Percentiles rank a stretch among this genome's conserved stretches.
Conservation (phyloP, 2,888 invertebrate species). For the Smittia aterrima region DNA sequence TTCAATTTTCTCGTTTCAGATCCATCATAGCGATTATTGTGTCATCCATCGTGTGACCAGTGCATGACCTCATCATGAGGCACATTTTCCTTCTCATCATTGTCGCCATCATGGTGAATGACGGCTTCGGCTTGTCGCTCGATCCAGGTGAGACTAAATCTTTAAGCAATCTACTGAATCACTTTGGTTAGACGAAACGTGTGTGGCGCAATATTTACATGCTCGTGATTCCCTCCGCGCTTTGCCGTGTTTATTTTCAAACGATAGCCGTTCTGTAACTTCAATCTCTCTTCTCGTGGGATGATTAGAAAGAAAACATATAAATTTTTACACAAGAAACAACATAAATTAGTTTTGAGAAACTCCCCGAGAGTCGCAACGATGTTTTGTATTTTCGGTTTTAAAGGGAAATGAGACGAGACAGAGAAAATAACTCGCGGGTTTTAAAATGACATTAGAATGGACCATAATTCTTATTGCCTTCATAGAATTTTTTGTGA, state of each 20-base stretch:
- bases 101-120: constrained; percentile 17
- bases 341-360: constrained; percentile 33
- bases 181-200: not conserved
- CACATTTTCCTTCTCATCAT: constrained; percentile 32
- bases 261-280: constrained; percentile 5
- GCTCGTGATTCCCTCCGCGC: not conserved
- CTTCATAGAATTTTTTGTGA: not conserved
- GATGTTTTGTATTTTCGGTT: not conserved
- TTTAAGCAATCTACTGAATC: not conserved
- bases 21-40: not conserved
- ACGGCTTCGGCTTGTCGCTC: constrained; percentile 51
- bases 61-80: constrained; percentile 14
- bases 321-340: constrained; percentile 6
- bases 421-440: not conserved
- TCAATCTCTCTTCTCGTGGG: constrained; percentile 21
- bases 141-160: constrained; percentile 51
- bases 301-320: constrained; percentile 33
- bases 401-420: not conserved
- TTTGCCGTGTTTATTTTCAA: not conserved
- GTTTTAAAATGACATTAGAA: constrained; percentile 32
- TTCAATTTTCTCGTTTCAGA: not conserved
- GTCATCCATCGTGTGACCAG: not conserved
- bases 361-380: not conserved
- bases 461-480: constrained; percentile 19
- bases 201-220: constrained; percentile 33